Percentiles rank a stretch among this genome's conserved stretches.
Evolutionary conservation across 2,113 vertebrate genomes (phyloP).

Genomic region (Gymnogyps californianus): DNA sequence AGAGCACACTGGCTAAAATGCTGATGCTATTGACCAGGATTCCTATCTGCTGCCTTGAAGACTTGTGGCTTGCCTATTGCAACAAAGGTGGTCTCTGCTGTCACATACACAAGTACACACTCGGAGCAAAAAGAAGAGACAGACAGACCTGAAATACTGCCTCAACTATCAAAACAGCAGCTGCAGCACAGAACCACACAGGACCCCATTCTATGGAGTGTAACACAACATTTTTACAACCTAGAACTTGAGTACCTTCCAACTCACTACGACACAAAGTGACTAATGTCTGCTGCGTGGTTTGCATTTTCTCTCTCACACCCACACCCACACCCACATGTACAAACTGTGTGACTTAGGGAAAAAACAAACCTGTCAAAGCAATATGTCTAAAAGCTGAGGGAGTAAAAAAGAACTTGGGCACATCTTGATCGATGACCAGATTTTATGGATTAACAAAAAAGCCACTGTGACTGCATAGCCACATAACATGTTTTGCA

Average conservation of each 20-base stretch:
- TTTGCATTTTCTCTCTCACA: slow-evolving; percentile 19
- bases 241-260: background rate
- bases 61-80: background rate
- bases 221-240: background rate
- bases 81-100: background rate
- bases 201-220: background rate
- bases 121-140: background rate
- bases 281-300: slow-evolving; percentile 31
- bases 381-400: background rate
- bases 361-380: background rate
- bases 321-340: background rate
- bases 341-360: background rate
- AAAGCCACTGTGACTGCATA: background rate
- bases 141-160: background rate
- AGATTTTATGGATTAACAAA: background rate
- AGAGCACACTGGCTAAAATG: background rate
- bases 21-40: background rate
- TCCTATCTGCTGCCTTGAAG: background rate
- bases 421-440: background rate
- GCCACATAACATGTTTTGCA: background rate
- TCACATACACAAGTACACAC: background rate
- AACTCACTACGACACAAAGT: background rate
- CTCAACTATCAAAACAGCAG: background rate
- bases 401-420: background rate
- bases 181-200: background rate